Conservation (phyloP, 2,113 vertebrate species). For the Anseranas semipalmata region DNA sequence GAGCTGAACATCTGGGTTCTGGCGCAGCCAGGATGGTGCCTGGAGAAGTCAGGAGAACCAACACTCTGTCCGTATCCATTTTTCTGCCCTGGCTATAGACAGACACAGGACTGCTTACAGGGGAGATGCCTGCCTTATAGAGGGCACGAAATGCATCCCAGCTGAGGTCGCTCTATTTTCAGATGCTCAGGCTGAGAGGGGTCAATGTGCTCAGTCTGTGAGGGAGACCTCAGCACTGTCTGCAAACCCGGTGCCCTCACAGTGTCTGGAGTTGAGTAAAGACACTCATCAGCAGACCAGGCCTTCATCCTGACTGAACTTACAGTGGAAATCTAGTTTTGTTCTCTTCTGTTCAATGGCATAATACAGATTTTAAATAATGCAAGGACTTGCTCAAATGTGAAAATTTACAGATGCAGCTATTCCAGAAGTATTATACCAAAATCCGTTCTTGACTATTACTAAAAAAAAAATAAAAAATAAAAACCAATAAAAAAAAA, state of each 20-base stretch:
- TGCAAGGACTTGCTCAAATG: background rate
- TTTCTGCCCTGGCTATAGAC: background rate
- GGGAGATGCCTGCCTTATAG: background rate
- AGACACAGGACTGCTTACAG: background rate
- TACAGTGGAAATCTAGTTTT: background rate
- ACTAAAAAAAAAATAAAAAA: background rate
- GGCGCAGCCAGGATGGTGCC: background rate
- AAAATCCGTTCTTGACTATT: background rate
- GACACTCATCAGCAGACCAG: background rate
- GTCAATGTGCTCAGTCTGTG: background rate
- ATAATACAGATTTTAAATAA: background rate
- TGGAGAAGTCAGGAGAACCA: background rate
- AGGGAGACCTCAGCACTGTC: background rate
- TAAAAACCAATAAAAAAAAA: no score
- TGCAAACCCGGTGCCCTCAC: background rate
- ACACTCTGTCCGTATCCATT: fast-evolving
- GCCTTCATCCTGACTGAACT: background rate
- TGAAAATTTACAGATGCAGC: background rate
- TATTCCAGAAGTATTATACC: background rate
- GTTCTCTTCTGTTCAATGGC: background rate
- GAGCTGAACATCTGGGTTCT: background rate
- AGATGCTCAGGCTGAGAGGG: background rate
- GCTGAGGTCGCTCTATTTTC: background rate
- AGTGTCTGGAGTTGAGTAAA: background rate
- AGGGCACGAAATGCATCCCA: background rate